Conservation (phyloP, 2,888 invertebrate species). For the Nematopogon swammerdamellus region DNA sequence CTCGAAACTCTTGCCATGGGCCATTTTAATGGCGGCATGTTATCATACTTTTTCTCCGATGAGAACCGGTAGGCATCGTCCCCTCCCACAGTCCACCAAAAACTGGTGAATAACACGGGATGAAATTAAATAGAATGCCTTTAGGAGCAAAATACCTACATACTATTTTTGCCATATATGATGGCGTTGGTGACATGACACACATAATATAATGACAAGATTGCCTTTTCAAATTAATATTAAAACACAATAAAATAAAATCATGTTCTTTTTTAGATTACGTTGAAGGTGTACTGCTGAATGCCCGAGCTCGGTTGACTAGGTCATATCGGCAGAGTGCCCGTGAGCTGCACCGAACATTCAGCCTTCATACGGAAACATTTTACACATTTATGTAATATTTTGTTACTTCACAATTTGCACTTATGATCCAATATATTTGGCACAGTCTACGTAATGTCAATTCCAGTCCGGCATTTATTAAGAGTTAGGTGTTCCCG, state of each 20-base stretch:
- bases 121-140: conserved; percentile 3
- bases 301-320: background rate
- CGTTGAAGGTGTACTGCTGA: background rate
- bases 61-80: background rate
- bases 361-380: background rate
- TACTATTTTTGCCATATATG: conserved; percentile 1
- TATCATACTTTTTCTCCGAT: background rate
- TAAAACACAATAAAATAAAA: background rate
- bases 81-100: conserved; percentile 11
- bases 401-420: background rate
- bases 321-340: background rate
- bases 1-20: conserved; percentile 3
- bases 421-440: background rate
- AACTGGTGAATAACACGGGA: conserved; percentile 2
- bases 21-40: background rate
- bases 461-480: too few species aligned
- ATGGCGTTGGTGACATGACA: background rate
- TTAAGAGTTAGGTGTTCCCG: too few species aligned
- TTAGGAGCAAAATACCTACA: background rate
- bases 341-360: background rate
- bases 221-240: background rate
- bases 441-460: background rate
- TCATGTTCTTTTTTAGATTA: too few species aligned
- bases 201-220: background rate
- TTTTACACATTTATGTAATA: background rate